Evolutionary conservation across 1,140 invertebrate genomes (phyloP).

Genomic region (Apolygus lucorum): DNA sequence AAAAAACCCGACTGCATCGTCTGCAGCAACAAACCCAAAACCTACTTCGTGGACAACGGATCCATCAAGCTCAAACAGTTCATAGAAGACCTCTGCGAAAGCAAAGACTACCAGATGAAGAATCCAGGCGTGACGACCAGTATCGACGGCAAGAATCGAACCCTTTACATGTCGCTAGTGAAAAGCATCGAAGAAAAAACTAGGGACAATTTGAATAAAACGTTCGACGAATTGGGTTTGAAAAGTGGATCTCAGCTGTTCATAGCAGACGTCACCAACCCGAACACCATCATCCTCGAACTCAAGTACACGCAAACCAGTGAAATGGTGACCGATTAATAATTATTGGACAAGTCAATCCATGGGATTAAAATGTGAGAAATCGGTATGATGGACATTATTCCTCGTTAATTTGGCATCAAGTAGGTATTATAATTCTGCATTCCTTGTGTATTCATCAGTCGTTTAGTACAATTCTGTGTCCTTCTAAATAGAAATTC

Average conservation of each 20-base stretch:
- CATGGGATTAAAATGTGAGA: no score
- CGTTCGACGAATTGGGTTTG: constrained; percentile 72
- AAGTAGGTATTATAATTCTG: no score
- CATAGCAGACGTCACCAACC: constrained; percentile 73
- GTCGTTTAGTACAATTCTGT: no score
- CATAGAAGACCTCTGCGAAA: constrained; percentile 67
- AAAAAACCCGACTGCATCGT: constrained; percentile 74
- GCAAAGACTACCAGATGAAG: constrained; percentile 70
- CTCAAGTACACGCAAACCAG: background rate
- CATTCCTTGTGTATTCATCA: no score
- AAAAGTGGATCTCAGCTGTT: constrained; percentile 72
- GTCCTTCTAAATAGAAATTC: no score
- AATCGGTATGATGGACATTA: no score
- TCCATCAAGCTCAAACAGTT: constrained; percentile 74
- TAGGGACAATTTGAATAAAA: constrained; percentile 76
- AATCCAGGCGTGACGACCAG: constrained; percentile 74
- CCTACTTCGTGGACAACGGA: constrained; percentile 57
- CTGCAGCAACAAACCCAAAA: constrained; percentile 68
- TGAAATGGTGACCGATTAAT: background rate
- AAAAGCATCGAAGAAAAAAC: constrained; percentile 83
- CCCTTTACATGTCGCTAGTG: constrained; percentile 84
- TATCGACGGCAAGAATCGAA: constrained; percentile 76
- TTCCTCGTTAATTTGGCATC: no score
- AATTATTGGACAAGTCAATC: no score
- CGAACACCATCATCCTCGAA: background rate